These are phyloP conservation scores for Gymnothorax reevesii DNA, from an alignment of 2,797 vertebrate genomes.

Conservation along the genomic window DNA sequence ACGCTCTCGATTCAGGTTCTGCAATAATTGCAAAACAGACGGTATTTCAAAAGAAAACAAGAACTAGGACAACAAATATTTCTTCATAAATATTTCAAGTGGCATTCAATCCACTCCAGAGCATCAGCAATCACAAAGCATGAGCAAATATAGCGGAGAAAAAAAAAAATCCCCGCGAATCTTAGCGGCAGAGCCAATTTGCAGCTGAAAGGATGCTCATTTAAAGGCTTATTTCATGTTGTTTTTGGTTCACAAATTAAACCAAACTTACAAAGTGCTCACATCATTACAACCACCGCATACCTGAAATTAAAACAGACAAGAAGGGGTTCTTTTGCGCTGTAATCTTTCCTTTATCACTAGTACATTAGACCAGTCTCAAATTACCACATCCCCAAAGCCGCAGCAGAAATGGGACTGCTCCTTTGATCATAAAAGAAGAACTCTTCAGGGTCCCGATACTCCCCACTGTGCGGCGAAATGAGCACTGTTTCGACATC, in stretches of 20 bases:
- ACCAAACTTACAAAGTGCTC: not conserved
- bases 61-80: not conserved
- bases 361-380: constrained; percentile 5
- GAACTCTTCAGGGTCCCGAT: not conserved
- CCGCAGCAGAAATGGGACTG: not conserved
- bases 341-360: not conserved
- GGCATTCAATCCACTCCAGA: not conserved
- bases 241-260: not conserved
- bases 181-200: not conserved
- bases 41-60: constrained; percentile 1
- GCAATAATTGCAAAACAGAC: not conserved
- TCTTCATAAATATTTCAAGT: not conserved
- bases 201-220: not conserved
- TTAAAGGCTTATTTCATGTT: not conserved
- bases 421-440: constrained; percentile 4
- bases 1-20: not conserved
- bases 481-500: not conserved
- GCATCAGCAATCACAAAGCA: not conserved
- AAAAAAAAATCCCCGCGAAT: not conserved
- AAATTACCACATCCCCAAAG: not conserved
- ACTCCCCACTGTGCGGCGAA: not conserved
- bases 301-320: not conserved
- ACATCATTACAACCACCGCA: not conserved
- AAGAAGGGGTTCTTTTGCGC: not conserved
- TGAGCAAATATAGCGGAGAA: no score